Evolutionary conservation across 2,113 vertebrate genomes (phyloP).

Genomic region (Nestor notabilis): DNA sequence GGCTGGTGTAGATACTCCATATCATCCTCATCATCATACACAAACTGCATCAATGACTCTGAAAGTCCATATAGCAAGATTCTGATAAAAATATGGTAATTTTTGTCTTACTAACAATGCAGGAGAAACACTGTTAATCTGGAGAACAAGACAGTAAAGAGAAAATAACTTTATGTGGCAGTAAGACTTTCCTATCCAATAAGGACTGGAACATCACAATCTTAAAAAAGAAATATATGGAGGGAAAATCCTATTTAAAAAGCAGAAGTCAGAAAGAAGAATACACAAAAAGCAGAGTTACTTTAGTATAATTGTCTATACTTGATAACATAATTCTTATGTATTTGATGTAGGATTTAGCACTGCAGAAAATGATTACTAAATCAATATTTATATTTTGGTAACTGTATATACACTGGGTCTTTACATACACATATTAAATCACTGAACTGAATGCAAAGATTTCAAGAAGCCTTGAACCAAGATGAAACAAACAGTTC

Average conservation of each 20-base stretch:
- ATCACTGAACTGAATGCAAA: neutral
- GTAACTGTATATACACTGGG: neutral
- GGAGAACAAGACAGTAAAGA: neutral
- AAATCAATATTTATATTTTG: neutral
- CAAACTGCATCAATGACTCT: neutral
- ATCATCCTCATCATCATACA: neutral
- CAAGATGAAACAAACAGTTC: neutral
- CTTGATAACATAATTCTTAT: neutral
- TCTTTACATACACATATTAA: neutral
- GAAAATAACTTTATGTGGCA: neutral
- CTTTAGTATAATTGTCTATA: neutral
- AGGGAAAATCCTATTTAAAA: neutral
- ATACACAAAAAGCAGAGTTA: neutral
- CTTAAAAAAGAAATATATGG: neutral
- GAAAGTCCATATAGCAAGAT: neutral
- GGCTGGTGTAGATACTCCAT: neutral
- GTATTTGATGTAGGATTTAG: neutral
- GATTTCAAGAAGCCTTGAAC: neutral
- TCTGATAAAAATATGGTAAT: neutral
- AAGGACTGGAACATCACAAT: neutral
- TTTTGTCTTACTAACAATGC: neutral
- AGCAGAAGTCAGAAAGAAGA: neutral
- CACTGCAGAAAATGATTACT: neutral
- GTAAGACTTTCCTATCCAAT: neutral
- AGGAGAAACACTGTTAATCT: neutral